These are phyloP conservation scores for Harpalus rubripes DNA, from an alignment of 2,888 invertebrate species.

Conservation along the genomic window DNA sequence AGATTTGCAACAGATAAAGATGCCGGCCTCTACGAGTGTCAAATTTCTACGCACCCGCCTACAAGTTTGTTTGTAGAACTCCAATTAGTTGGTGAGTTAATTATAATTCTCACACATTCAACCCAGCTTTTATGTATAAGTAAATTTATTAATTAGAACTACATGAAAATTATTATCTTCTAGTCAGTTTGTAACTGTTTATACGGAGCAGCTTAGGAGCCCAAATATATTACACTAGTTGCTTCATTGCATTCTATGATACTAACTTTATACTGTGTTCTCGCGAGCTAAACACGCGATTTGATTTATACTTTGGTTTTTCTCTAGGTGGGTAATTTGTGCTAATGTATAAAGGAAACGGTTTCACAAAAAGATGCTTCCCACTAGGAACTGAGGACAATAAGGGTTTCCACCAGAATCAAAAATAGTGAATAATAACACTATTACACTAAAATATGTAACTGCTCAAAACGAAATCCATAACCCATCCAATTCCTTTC, in stretches of 20 bases:
- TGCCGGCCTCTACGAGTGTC: conserved; percentile 84
- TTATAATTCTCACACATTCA: conserved; percentile 35
- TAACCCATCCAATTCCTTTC: no score
- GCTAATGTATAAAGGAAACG: not conserved
- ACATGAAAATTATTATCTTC: conserved; percentile 37
- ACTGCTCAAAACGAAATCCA: no score
- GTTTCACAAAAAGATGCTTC: not conserved
- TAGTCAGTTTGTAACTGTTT: conserved; percentile 35
- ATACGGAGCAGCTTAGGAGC: conserved; percentile 9
- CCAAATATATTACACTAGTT: conserved; percentile 30
- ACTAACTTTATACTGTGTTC: conserved; percentile 6
- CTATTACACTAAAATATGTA: no score
- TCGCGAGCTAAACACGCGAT: conserved; percentile 9
- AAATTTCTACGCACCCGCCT: conserved; percentile 84
- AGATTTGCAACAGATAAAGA: conserved; percentile 82
- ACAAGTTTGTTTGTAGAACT: conserved; percentile 83
- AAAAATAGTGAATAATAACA: no score
- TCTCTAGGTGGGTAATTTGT: not conserved
- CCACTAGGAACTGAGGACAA: no score
- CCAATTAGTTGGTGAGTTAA: conserved; percentile 82
- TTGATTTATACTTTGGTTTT: conserved; percentile 12
- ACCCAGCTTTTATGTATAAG: conserved; percentile 32
- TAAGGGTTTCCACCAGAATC: no score
- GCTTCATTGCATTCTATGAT: conserved; percentile 27
- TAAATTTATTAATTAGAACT: conserved; percentile 44